phyloP scores from a whole-genome alignment of 2,797 vertebrate genomes.

The Microtus obscurus region DNA sequence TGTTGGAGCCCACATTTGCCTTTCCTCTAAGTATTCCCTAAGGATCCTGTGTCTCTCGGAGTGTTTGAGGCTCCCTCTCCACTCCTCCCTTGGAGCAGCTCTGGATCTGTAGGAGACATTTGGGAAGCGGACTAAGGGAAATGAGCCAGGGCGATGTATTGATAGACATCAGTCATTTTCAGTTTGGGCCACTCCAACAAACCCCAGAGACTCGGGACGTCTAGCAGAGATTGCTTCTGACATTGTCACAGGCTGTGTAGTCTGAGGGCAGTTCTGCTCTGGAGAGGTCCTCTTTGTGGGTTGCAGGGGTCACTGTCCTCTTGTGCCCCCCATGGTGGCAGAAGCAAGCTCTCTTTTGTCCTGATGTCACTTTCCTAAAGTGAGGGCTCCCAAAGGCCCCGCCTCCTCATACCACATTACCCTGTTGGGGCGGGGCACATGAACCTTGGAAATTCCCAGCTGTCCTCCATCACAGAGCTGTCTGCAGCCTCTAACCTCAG shows the following conservation, averaged over 20 bases:
- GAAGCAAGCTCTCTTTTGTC: neutral
- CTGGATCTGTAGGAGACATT: neutral
- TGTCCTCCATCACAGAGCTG: accelerated
- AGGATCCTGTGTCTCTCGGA: neutral
- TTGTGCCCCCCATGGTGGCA: neutral
- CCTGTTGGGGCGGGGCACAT: neutral
- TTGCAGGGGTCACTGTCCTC: neutral
- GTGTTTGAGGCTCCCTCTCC: neutral
- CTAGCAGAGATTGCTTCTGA: neutral
- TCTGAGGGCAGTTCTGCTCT: neutral
- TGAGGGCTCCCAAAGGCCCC: neutral
- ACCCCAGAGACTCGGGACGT: neutral
- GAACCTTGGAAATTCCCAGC: accelerated
- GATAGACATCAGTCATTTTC: neutral
- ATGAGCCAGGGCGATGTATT: neutral
- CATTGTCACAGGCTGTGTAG: neutral
- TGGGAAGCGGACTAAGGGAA: neutral
- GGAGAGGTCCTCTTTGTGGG: neutral
- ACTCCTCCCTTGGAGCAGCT: neutral
- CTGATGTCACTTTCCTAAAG: neutral
- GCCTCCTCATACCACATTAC: neutral
- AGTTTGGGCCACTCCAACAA: neutral
- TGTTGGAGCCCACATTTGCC: accelerated
- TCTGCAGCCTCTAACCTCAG: neutral
- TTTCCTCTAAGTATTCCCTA: neutral